Evolutionary conservation across 2,113 vertebrate genomes (phyloP).

Genomic region (Sylvilagus bachmani): DNA sequence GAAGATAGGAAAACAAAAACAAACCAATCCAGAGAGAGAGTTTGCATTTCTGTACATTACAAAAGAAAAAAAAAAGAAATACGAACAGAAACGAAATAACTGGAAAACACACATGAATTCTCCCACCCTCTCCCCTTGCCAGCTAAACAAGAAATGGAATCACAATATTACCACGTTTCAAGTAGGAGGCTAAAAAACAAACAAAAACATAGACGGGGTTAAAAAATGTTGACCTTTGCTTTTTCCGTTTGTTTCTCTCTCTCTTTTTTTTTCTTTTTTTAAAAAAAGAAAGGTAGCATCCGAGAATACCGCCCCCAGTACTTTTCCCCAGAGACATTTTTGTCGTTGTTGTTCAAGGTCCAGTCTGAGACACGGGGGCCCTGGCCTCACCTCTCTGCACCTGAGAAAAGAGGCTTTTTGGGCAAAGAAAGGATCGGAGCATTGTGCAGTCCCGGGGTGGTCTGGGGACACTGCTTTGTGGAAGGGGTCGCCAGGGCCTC

Average conservation of each 20-base stretch:
- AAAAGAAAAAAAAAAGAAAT: conserved; percentile 77
- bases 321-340: conserved; percentile 52
- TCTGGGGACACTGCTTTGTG: not conserved
- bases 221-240: conserved; percentile 84
- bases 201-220: conserved; percentile 91
- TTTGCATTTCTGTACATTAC: conserved; percentile 90
- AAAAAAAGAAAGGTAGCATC: not conserved
- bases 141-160: conserved; percentile 88
- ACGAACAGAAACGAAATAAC: conserved; percentile 75
- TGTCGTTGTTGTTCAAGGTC: conserved; percentile 31
- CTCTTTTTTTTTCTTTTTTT: conserved; percentile 23
- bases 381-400: conserved; percentile 36
- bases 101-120: conserved; percentile 69
- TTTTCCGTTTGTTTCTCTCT: conserved; percentile 57
- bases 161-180: conserved; percentile 91
- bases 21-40: conserved; percentile 76
- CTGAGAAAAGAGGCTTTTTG: not conserved
- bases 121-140: conserved; percentile 87
- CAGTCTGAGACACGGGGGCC: not conserved
- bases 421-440: not conserved
- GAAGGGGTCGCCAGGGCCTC: not conserved
- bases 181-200: conserved; percentile 91
- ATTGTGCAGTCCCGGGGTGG: not conserved
- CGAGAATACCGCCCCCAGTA: conserved; percentile 59
- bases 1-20: conserved; percentile 70